phyloP scores from a whole-genome alignment of 2,888 invertebrate genomes.

The Hydriomena furcata region DNA sequence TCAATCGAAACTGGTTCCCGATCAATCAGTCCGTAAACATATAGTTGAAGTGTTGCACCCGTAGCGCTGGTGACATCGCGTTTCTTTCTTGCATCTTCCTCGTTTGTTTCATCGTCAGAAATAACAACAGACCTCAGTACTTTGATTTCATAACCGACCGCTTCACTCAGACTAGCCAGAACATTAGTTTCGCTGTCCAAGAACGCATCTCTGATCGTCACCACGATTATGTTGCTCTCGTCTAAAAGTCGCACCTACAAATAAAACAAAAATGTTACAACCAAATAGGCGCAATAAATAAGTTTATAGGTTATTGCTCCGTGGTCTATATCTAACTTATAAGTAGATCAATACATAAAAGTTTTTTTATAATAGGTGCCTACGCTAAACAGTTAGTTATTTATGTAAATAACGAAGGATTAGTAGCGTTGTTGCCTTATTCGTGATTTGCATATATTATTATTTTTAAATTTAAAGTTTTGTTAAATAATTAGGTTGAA shows the following conservation, averaged over 20 bases:
- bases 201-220: constrained; percentile 66
- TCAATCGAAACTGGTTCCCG: constrained; percentile 60
- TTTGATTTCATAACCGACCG: constrained; percentile 69
- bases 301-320: constrained; percentile 37
- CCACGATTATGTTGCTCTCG: constrained; percentile 64
- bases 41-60: constrained; percentile 60
- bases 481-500: constrained; percentile 6
- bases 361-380: constrained; percentile 14
- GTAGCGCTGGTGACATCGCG: constrained; percentile 36
- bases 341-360: constrained; percentile 13
- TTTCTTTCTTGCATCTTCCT: constrained; percentile 41
- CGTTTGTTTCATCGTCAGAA: constrained; percentile 45
- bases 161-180: constrained; percentile 52
- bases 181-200: constrained; percentile 63
- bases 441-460: constrained; percentile 20
- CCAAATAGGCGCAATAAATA: constrained; percentile 17
- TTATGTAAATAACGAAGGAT: constrained; percentile 20
- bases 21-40: constrained; percentile 64
- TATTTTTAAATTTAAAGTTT: neutral
- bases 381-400: constrained; percentile 21
- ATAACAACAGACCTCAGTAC: constrained; percentile 65
- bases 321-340: constrained; percentile 17
- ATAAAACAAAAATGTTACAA: constrained; percentile 29
- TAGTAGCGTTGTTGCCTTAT: constrained; percentile 13
- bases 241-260: constrained; percentile 75